Conservation (phyloP, 1,140 invertebrate species). For the Dysdera silvatica region DNA sequence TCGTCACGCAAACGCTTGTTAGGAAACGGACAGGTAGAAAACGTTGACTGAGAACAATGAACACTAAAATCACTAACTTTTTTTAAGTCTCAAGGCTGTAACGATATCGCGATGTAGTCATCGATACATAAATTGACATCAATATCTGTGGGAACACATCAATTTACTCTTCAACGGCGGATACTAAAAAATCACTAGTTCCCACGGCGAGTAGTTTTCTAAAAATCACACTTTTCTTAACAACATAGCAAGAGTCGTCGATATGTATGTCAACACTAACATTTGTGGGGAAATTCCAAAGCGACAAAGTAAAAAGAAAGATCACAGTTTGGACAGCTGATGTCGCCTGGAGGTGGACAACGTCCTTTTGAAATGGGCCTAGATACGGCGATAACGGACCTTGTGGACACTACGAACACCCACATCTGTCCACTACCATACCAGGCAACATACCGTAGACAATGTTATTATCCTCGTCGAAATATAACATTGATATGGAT, state of each 20-base stretch:
- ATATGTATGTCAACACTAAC: no score
- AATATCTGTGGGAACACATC: background rate
- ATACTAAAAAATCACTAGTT: background rate
- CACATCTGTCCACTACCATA: constrained; percentile 88
- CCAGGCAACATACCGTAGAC: constrained; percentile 78
- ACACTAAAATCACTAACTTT: no score
- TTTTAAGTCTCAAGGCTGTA: no score
- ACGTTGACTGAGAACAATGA: no score
- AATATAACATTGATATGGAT: constrained; percentile 85
- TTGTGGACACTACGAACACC: constrained; percentile 64
- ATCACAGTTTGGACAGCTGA: background rate
- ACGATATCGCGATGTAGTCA: no score
- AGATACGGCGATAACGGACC: background rate
- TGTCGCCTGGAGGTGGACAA: background rate
- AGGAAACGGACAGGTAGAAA: no score
- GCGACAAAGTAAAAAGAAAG: no score
- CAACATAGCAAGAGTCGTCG: background rate
- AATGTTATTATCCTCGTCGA: constrained; percentile 77
- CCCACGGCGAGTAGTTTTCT: background rate
- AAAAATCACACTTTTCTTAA: background rate
- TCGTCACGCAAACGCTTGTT: no score
- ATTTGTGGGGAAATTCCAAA: no score
- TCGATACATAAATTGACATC: no score
- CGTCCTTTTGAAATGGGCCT: background rate
- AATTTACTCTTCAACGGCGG: background rate